Evolutionary conservation across 1,140 invertebrate species (phyloP).

Genomic region (Pseudomyrmex concolor): DNA sequence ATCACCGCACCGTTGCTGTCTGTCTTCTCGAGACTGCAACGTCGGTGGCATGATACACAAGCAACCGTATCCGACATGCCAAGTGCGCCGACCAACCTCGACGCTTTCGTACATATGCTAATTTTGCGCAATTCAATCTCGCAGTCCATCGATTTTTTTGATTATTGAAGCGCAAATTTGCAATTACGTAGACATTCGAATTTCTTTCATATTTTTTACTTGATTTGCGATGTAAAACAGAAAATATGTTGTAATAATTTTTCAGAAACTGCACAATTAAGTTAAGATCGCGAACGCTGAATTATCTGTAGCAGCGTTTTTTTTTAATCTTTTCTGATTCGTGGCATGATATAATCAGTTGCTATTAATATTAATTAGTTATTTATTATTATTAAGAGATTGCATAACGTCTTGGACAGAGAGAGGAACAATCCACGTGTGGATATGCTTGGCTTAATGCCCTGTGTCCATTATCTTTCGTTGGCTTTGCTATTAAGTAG

Average conservation of each 20-base stretch:
- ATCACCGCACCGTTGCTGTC: neutral
- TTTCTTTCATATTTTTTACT: too few relatives aligned
- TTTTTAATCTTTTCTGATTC: too few relatives aligned
- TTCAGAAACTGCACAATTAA: too few relatives aligned
- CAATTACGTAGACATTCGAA: too few relatives aligned
- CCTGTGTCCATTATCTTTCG: constrained; percentile 69
- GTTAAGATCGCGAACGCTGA: too few relatives aligned
- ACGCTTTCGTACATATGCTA: constrained; percentile 6
- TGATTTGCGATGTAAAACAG: too few relatives aligned
- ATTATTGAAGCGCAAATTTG: too few relatives aligned
- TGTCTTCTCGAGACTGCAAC: neutral
- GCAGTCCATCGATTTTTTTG: too few relatives aligned
- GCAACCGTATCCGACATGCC: constrained; percentile 4
- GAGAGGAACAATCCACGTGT: constrained; percentile 48
- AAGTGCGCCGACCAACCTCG: constrained; percentile 22
- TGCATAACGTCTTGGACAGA: constrained; percentile 39
- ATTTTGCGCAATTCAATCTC: neutral
- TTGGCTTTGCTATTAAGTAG: constrained; percentile 60
- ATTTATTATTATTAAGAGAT: neutral
- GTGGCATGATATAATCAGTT: too few relatives aligned
- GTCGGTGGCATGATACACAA: neutral
- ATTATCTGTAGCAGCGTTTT: too few relatives aligned
- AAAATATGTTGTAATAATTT: too few relatives aligned
- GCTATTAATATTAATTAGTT: too few relatives aligned
- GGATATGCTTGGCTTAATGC: constrained; percentile 62